Conservation (phyloP, 1,140 invertebrate genomes). For the Mactra quadrangularis region DNA sequence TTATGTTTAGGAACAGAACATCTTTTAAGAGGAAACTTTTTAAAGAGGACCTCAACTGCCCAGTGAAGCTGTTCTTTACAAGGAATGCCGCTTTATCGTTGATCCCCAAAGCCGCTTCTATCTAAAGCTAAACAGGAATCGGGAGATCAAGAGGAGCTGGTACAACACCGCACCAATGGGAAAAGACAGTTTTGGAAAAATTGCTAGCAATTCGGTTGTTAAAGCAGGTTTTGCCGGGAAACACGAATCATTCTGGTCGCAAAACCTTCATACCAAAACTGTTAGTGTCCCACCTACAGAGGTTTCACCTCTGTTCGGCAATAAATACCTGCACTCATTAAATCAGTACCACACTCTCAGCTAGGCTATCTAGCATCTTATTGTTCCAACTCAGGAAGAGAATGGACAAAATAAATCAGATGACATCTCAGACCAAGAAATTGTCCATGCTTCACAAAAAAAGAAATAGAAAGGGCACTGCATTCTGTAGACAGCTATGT, state of each 20-base stretch:
- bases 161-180: conserved; percentile 2
- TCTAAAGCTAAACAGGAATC: neutral
- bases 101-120: conserved; percentile 7
- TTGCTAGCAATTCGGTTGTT: conserved; percentile 1
- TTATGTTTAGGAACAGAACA: too few relatives aligned
- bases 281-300: neutral
- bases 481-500: neutral
- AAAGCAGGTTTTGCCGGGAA: neutral
- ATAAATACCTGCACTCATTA: neutral
- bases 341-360: conserved; percentile 17
- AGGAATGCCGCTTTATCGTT: neutral
- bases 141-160: neutral
- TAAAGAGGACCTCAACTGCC: conserved; percentile 26
- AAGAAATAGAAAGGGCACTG: conserved; percentile 16
- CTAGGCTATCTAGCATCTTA: neutral
- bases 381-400: neutral
- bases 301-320: conserved; percentile 11
- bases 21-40: too few relatives aligned
- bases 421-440: neutral
- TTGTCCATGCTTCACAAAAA: neutral
- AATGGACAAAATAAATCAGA: neutral
- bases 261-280: conserved; percentile 20
- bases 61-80: conserved; percentile 12
- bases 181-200: conserved; percentile 8
- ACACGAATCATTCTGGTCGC: conserved; percentile 10